Evolutionary conservation across 2,888 invertebrate genomes (phyloP).

Genomic region (Ornithoptera alexandrae): DNA sequence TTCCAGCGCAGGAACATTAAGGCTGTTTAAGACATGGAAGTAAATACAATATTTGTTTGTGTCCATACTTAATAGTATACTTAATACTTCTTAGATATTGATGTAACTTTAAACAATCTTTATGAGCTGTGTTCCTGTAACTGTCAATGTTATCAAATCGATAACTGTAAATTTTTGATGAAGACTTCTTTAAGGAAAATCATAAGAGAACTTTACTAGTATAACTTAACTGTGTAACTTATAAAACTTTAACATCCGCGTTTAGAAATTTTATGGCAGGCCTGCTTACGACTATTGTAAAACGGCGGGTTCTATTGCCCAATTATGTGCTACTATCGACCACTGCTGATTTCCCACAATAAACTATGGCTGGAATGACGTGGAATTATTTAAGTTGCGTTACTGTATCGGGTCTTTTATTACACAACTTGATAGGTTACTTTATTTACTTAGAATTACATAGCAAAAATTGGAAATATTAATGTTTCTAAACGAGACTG

Average conservation of each 20-base stretch:
- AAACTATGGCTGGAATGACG: constrained; percentile 59
- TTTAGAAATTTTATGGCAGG: constrained; percentile 17
- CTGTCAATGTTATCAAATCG: too few relatives aligned
- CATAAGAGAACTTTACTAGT: neutral
- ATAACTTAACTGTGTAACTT: neutral
- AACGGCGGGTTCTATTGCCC: constrained; percentile 42
- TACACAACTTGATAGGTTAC: constrained; percentile 46
- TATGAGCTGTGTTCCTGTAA: too few relatives aligned
- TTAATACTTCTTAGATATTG: too few relatives aligned
- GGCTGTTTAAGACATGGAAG: too few relatives aligned
- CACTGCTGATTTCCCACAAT: constrained; percentile 63
- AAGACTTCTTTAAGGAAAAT: neutral
- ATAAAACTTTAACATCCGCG: neutral
- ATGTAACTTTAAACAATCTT: too few relatives aligned
- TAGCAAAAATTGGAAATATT: neutral
- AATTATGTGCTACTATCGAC: constrained; percentile 45
- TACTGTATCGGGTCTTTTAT: constrained; percentile 34
- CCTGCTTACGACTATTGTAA: constrained; percentile 34
- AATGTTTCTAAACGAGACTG: neutral
- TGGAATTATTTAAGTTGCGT: constrained; percentile 57
- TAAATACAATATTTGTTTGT: too few relatives aligned
- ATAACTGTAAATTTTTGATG: too few relatives aligned
- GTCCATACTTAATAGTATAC: too few relatives aligned
- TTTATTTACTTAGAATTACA: neutral
- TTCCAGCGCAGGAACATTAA: too few relatives aligned